Conservation (phyloP, 2,113 vertebrate species). For the Halcyon malimbica region DNA sequence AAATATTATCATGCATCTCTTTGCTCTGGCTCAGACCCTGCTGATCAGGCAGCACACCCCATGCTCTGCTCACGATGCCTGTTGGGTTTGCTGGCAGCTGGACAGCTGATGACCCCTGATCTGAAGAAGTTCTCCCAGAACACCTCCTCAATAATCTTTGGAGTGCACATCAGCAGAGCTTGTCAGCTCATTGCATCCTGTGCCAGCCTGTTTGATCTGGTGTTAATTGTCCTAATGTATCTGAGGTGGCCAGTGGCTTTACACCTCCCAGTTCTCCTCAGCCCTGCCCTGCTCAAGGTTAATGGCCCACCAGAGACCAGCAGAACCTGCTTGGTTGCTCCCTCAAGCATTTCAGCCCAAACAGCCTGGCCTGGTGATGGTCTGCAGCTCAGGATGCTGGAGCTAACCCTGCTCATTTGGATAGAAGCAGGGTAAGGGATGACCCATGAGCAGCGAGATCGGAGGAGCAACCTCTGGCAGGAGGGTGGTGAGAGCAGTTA, state of each 20-base stretch:
- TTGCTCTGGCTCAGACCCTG: accelerated
- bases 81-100: not conserved
- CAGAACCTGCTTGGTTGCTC: not conserved
- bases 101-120: not conserved
- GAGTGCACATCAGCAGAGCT: not conserved
- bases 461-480: not conserved
- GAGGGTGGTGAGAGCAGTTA: not conserved
- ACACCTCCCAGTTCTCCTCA: not conserved
- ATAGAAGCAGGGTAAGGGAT: accelerated
- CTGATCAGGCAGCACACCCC: not conserved
- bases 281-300: not conserved
- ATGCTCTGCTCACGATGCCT: accelerated
- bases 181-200: not conserved
- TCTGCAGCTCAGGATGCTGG: accelerated
- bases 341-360: not conserved
- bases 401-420: accelerated
- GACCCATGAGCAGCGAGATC: not conserved
- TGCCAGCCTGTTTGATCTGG: not conserved
- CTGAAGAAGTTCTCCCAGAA: not conserved
- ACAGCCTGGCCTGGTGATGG: accelerated
- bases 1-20: no score
- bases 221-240: not conserved
- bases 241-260: not conserved
- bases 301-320: not conserved
- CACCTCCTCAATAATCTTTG: not conserved